These are phyloP conservation scores for Microplitis manilae DNA, from an alignment of 2,888 invertebrate species.

Conservation along the genomic window DNA sequence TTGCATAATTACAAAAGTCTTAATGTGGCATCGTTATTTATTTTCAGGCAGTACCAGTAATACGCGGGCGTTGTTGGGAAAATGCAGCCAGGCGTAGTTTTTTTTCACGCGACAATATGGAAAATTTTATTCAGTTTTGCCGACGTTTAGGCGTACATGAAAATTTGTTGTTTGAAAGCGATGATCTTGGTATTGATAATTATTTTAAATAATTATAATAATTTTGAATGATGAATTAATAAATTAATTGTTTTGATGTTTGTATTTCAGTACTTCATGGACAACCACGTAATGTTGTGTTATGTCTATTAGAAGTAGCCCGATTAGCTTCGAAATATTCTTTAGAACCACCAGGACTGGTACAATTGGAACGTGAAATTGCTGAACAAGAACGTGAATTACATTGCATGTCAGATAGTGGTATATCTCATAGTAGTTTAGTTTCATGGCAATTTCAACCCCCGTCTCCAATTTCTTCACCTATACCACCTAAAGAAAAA, in stretches of 20 bases:
- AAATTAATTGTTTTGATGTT: neutral
- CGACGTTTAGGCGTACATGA: conserved; percentile 88
- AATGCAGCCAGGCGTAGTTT: conserved; percentile 88
- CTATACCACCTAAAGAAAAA: conserved; percentile 71
- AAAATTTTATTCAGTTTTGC: conserved; percentile 91
- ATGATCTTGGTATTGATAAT: conserved; percentile 83
- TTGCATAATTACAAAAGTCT: neutral
- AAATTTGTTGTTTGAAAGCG: conserved; percentile 91
- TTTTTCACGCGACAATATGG: conserved; percentile 91
- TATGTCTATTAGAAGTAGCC: conserved; percentile 89
- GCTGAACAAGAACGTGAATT: conserved; percentile 82
- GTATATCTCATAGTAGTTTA: conserved; percentile 74
- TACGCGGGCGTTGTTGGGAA: conserved; percentile 86
- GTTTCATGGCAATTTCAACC: conserved; percentile 81
- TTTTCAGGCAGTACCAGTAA: conserved; percentile 79
- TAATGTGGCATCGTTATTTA: neutral
- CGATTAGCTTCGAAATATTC: conserved; percentile 84
- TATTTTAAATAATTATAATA: neutral
- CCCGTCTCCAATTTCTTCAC: conserved; percentile 70
- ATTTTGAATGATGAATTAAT: conserved; percentile 1
- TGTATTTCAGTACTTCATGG: conserved; percentile 80
- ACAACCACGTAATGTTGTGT: conserved; percentile 87
- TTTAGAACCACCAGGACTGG: conserved; percentile 86
- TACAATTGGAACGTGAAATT: conserved; percentile 89
- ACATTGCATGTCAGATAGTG: conserved; percentile 75